These are phyloP conservation scores for Taeniopygia guttata DNA, from an alignment of 2,797 vertebrate species.

Conservation along the genomic window DNA sequence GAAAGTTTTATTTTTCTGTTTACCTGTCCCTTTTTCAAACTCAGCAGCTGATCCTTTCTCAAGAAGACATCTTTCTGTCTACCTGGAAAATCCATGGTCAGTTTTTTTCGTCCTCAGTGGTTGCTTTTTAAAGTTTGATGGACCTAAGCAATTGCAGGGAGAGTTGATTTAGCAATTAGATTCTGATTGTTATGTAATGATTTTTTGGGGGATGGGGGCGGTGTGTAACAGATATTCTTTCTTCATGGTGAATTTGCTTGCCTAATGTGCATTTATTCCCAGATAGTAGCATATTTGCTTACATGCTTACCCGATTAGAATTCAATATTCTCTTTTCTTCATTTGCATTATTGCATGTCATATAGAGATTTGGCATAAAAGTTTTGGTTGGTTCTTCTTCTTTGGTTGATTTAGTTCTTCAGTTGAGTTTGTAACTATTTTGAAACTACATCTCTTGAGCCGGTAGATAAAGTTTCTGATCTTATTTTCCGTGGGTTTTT, in stretches of 20 bases:
- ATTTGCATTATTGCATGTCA: not conserved
- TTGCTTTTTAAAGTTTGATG: slow-evolving; percentile 6
- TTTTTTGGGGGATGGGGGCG: accelerated
- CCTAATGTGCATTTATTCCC: not conserved
- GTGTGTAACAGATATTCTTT: not conserved
- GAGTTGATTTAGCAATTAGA: not conserved
- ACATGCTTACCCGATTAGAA: not conserved
- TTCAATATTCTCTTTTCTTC: not conserved
- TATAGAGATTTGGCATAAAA: not conserved
- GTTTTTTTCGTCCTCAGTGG: not conserved
- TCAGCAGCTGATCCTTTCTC: not conserved
- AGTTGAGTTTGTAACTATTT: not conserved
- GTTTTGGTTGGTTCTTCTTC: not conserved
- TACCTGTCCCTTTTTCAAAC: not conserved
- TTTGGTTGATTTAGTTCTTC: not conserved
- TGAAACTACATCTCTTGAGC: not conserved
- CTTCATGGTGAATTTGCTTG: not conserved
- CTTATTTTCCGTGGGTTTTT: slow-evolving; percentile 12
- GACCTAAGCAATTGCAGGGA: not conserved
- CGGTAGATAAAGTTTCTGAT: not conserved
- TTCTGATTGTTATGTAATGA: not conserved
- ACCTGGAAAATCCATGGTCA: not conserved
- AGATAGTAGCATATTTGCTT: not conserved
- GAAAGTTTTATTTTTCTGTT: not conserved
- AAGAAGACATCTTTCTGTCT: not conserved